A percentile compares a stretch with the other conserved stretches of the same genome.
These are phyloP conservation scores for Pterois miles DNA, from an alignment of 2,797 vertebrate species.

Conservation along the genomic window DNA sequence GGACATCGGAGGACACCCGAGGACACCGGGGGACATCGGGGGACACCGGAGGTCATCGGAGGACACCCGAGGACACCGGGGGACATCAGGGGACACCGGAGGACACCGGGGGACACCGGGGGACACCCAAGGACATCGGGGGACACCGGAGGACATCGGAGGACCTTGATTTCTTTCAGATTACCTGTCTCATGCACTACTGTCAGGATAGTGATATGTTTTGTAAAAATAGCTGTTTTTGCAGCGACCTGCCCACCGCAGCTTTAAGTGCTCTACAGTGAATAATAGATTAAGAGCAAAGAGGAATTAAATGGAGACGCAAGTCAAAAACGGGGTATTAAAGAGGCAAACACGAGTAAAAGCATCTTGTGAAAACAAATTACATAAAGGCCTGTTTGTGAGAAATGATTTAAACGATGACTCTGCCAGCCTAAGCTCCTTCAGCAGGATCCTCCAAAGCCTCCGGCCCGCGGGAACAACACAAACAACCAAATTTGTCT, in stretches of 20 bases:
- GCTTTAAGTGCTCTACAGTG: not conserved
- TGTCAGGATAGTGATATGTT: no score
- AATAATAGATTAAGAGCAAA: not conserved
- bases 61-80: no score
- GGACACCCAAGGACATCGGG: no score
- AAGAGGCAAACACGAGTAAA: not conserved
- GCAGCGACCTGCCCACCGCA: not conserved
- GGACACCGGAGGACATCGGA: no score
- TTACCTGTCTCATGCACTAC: no score
- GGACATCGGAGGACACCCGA: no score
- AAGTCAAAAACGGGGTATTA: not conserved
- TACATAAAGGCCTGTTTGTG: slow-evolving; percentile 20
- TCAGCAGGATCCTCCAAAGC: slow-evolving; percentile 18
- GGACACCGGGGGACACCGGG: no score
- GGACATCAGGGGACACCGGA: no score
- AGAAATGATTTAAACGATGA: slow-evolving; percentile 16
- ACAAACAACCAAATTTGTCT: not conserved
- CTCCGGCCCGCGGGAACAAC: not conserved
- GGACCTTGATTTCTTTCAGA: no score
- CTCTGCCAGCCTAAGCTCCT: slow-evolving; percentile 36
- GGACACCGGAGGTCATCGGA: no score
- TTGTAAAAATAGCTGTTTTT: no score
- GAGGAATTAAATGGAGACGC: slow-evolving; percentile 7
- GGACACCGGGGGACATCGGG: no score
- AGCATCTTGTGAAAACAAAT: slow-evolving; percentile 28